Conservation (phyloP, 2,888 invertebrate genomes). For the Oligia strigilis region DNA sequence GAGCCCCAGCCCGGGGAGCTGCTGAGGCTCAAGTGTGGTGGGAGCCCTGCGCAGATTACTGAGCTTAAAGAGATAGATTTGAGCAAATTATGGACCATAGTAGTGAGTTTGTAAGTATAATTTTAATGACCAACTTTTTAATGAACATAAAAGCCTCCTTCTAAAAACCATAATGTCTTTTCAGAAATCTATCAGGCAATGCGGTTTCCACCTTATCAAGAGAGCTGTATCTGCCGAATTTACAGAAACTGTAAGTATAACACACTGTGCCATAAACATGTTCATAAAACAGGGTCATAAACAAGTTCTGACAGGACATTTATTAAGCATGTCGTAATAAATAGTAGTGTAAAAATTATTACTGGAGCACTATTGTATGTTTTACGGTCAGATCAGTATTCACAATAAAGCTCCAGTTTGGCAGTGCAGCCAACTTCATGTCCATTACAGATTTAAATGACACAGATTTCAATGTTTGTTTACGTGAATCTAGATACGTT, state of each 20-base stretch:
- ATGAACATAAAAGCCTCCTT: background rate
- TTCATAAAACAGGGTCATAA: slow-evolving; percentile 14
- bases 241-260: slow-evolving; percentile 93
- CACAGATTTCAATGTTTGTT: slow-evolving; percentile 43
- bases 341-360: slow-evolving; percentile 7
- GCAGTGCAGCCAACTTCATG: slow-evolving; percentile 48
- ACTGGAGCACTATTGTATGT: slow-evolving; percentile 14
- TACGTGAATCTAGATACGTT: slow-evolving; percentile 49
- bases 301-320: slow-evolving; percentile 4
- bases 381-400: slow-evolving; percentile 24
- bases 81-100: slow-evolving; percentile 90
- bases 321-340: slow-evolving; percentile 20
- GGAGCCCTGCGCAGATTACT: slow-evolving; percentile 90
- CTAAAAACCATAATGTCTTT: slow-evolving; percentile 73
- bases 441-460: slow-evolving; percentile 39
- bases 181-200: slow-evolving; percentile 92
- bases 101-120: slow-evolving; percentile 92
- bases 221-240: slow-evolving; percentile 91
- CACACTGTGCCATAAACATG: slow-evolving; percentile 21
- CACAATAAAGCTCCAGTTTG: slow-evolving; percentile 41
- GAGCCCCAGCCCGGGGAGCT: slow-evolving; percentile 90
- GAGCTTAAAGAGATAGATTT: slow-evolving; percentile 92
- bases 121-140: background rate
- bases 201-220: slow-evolving; percentile 91
- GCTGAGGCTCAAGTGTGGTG: slow-evolving; percentile 92